Evolutionary conservation across 1,140 invertebrate species (phyloP).

Genomic region (Leptoteleia sp.): DNA sequence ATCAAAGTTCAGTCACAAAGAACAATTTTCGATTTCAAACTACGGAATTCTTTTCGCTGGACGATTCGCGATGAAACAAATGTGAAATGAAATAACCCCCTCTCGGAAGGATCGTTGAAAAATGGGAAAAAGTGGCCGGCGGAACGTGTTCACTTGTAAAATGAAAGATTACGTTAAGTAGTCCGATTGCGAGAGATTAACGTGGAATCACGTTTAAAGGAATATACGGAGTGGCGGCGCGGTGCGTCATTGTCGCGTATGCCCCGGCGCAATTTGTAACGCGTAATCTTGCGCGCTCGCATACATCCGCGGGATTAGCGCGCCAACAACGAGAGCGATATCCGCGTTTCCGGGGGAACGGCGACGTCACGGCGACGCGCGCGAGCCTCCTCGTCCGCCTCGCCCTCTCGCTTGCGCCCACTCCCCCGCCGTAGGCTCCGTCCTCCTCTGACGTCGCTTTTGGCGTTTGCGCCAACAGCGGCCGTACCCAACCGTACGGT

Average conservation of each 20-base stretch:
- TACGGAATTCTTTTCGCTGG: no score
- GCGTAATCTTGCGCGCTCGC: slow-evolving; percentile 55
- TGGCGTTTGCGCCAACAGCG: slow-evolving; percentile 36
- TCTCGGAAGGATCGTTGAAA: no score
- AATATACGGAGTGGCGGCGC: slow-evolving; percentile 31
- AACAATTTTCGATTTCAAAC: no score
- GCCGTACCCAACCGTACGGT: slow-evolving; percentile 9
- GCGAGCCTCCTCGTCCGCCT: neutral
- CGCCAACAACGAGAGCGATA: slow-evolving; percentile 46
- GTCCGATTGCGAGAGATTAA: slow-evolving; percentile 26
- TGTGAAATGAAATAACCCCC: no score
- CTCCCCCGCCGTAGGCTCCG: neutral
- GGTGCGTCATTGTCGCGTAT: slow-evolving; percentile 51
- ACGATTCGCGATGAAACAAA: no score
- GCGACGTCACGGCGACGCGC: slow-evolving; percentile 25
- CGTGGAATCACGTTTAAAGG: slow-evolving; percentile 25
- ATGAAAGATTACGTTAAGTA: slow-evolving; percentile 39
- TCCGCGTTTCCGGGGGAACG: slow-evolving; percentile 44
- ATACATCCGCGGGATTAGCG: slow-evolving; percentile 56
- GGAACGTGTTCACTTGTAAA: no score
- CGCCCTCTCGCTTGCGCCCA: neutral
- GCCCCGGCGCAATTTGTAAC: slow-evolving; percentile 56
- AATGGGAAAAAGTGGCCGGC: no score
- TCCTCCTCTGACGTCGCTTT: slow-evolving; percentile 1
- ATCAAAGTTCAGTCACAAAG: no score